Evolutionary conservation across 2,797 vertebrate species (phyloP).

Genomic region (Halcyon leucocephala): DNA sequence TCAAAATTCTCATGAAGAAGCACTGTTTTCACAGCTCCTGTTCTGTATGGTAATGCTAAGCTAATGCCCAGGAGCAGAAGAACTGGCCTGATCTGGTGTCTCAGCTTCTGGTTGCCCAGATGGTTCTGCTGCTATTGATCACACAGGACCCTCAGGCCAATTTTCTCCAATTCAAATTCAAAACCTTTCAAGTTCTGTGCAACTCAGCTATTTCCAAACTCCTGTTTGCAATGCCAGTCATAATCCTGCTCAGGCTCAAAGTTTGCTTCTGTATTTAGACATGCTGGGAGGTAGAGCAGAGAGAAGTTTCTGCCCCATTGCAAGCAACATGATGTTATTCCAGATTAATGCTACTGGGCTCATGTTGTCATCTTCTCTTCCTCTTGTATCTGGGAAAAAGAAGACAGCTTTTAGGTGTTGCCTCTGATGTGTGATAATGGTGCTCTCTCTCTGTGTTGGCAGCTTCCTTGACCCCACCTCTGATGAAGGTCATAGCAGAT

Average conservation of each 20-base stretch:
- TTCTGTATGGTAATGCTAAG: background rate
- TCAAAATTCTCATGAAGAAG: background rate
- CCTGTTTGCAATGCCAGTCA: background rate
- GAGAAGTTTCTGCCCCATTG: background rate
- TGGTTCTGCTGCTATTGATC: background rate
- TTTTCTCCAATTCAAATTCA: background rate
- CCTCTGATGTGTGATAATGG: background rate
- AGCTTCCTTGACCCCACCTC: constrained; percentile 78
- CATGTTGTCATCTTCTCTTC: background rate
- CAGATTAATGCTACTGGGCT: background rate
- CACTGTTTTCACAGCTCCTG: background rate
- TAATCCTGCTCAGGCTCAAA: background rate
- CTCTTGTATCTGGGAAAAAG: background rate
- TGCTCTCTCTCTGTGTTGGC: constrained; percentile 50
- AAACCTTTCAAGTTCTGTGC: background rate
- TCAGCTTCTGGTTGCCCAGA: background rate
- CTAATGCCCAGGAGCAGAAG: background rate
- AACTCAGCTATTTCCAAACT: background rate
- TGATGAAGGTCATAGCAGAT: constrained; percentile 53
- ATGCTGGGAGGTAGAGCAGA: background rate
- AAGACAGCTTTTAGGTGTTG: background rate
- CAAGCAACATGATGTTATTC: background rate
- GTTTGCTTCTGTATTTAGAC: background rate
- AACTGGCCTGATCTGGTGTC: background rate
- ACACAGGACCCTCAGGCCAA: background rate